Percentiles rank a stretch among this genome's conserved stretches.
These are phyloP conservation scores for Argyrosomus regius DNA, from an alignment of 2,797 vertebrate genomes.

Conservation along the genomic window DNA sequence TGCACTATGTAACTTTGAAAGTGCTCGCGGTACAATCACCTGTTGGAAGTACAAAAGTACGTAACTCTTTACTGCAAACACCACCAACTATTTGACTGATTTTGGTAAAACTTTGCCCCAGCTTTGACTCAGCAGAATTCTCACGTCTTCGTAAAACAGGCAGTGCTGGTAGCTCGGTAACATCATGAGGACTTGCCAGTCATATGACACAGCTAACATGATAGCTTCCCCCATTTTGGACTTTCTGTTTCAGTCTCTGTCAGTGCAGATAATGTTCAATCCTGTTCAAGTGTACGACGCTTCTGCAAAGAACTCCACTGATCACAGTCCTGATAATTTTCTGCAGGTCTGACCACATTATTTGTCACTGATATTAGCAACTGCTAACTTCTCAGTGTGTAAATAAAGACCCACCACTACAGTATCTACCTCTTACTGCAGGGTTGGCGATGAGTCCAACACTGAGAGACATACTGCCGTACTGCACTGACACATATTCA, in stretches of 20 bases:
- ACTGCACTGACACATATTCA: too few relatives aligned
- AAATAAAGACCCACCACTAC: neutral
- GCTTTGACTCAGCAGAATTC: neutral
- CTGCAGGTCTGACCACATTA: neutral
- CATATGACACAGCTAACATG: neutral
- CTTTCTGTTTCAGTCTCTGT: neutral
- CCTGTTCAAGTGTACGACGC: neutral
- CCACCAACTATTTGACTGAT: too few relatives aligned
- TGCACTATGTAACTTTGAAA: too few relatives aligned
- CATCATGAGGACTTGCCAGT: too few relatives aligned
- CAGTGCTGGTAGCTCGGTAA: neutral
- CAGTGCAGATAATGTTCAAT: neutral
- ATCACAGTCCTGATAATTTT: neutral
- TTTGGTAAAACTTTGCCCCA: neutral
- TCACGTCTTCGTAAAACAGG: neutral
- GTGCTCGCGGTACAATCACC: too few relatives aligned
- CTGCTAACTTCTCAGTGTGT: neutral
- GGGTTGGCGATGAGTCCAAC: too few relatives aligned
- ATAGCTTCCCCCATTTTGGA: neutral
- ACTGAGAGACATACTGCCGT: too few relatives aligned
- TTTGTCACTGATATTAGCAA: neutral
- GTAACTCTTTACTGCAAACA: too few relatives aligned
- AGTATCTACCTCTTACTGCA: too few relatives aligned
- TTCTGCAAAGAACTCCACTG: neutral
- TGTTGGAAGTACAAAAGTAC: too few relatives aligned